Evolutionary conservation across 2,888 invertebrate genomes (phyloP).

Genomic region (Synanthedon andrenaeformis): DNA sequence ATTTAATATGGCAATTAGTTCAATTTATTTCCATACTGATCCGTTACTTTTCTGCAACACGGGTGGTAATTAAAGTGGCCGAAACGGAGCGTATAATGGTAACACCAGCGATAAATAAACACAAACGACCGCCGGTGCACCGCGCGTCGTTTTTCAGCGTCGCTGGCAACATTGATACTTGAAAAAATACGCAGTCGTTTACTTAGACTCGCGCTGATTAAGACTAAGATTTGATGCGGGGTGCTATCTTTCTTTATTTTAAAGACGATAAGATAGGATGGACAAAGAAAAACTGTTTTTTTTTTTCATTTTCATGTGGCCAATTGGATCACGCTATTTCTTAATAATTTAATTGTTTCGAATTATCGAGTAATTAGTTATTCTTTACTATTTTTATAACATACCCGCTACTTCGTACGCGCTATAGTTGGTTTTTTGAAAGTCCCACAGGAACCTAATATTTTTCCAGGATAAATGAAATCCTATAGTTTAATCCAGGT

Average conservation of each 20-base stretch:
- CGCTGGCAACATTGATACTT: slow-evolving; percentile 10
- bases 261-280: too few relatives aligned
- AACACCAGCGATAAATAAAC: slow-evolving; percentile 15
- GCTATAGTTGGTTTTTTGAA: too few relatives aligned
- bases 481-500: too few relatives aligned
- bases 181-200: not conserved
- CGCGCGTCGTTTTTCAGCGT: slow-evolving; percentile 8
- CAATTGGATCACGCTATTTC: too few relatives aligned
- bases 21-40: slow-evolving; percentile 30
- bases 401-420: too few relatives aligned
- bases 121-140: slow-evolving; percentile 2
- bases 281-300: too few relatives aligned
- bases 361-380: too few relatives aligned
- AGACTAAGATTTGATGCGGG: not conserved
- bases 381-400: too few relatives aligned
- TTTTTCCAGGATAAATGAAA: too few relatives aligned
- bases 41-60: slow-evolving; percentile 16
- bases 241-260: not conserved
- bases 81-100: slow-evolving; percentile 39
- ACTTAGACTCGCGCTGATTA: not conserved
- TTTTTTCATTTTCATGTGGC: too few relatives aligned
- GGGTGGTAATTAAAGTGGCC: slow-evolving; percentile 36
- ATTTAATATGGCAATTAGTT: slow-evolving; percentile 13
- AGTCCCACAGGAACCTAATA: too few relatives aligned
- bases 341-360: too few relatives aligned